Conservation (phyloP, 2,888 invertebrate genomes). For the Synanthedon vespiformis region DNA sequence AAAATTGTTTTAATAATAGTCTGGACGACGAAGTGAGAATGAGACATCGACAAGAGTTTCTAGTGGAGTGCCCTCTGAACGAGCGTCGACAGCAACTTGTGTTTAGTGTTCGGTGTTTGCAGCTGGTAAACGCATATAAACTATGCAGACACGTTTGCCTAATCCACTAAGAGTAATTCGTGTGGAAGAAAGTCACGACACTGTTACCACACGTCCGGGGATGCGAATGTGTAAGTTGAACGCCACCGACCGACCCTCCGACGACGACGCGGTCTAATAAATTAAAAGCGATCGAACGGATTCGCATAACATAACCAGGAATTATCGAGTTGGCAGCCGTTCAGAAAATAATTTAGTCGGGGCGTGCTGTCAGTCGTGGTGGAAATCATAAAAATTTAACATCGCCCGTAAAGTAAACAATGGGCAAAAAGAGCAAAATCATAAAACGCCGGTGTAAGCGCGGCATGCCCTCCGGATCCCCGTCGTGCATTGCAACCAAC, state of each 20-base stretch:
- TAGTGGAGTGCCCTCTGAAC: constrained; percentile 35
- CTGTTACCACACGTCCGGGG: constrained; percentile 2
- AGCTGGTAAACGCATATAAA: constrained; percentile 27
- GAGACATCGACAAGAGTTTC: constrained; percentile 47
- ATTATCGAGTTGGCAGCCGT: constrained; percentile 60
- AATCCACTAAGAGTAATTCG: constrained; percentile 9
- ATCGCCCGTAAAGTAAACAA: constrained; percentile 64
- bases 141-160: constrained; percentile 5
- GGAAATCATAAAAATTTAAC: constrained; percentile 62
- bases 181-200: constrained; percentile 5
- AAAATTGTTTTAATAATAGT: constrained; percentile 25
- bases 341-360: constrained; percentile 44
- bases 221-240: constrained; percentile 15
- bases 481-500: constrained; percentile 17
- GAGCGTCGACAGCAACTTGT: constrained; percentile 34
- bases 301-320: constrained; percentile 29
- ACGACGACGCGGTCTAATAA: constrained; percentile 26
- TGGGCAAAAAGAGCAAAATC: constrained; percentile 56
- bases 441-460: constrained; percentile 34
- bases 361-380: constrained; percentile 40
- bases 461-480: constrained; percentile 35
- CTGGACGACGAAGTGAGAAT: constrained; percentile 39
- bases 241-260: constrained; percentile 11
- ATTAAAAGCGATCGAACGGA: constrained; percentile 40
- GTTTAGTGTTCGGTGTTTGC: constrained; percentile 46